Percentiles rank a stretch among this genome's conserved stretches.
phyloP scores from a whole-genome alignment of 2,113 vertebrate genomes.

The Zapus hudsonius region DNA sequence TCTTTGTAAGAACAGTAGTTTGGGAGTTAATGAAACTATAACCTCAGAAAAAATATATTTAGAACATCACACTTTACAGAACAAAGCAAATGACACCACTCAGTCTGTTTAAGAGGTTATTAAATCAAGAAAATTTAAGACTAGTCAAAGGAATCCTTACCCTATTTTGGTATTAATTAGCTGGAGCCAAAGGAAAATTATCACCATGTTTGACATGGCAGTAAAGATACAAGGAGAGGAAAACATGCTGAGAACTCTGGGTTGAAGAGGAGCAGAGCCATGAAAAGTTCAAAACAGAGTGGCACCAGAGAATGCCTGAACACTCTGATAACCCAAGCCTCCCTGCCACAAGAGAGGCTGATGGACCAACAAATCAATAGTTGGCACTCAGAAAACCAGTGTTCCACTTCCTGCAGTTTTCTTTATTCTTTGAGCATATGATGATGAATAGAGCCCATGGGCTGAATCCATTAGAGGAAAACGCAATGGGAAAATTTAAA shows the following conservation, averaged over 20 bases:
- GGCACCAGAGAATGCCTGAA: accelerated
- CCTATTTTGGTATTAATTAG: background rate
- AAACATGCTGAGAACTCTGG: background rate
- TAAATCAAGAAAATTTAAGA: background rate
- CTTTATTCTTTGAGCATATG: background rate
- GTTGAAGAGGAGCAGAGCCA: background rate
- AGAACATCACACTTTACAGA: background rate
- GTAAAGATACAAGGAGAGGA: background rate
- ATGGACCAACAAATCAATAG: background rate
- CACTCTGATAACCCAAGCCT: accelerated
- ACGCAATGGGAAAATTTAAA: background rate
- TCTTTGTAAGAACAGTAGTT: background rate
- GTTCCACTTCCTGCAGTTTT: background rate
- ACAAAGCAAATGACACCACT: background rate
- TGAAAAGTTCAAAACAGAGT: accelerated
- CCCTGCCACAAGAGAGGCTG: background rate
- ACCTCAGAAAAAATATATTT: background rate
- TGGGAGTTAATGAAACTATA: background rate
- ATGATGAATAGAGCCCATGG: background rate
- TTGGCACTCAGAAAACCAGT: background rate
- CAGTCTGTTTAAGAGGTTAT: conserved; percentile 13
- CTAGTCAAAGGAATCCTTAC: background rate
- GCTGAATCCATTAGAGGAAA: conserved; percentile 14
- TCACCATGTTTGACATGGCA: background rate
- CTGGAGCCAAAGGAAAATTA: background rate